Percentiles rank a stretch among this genome's conserved stretches.
phyloP scores from a whole-genome alignment of 2,888 invertebrate genomes.

The Torymus texanus region DNA sequence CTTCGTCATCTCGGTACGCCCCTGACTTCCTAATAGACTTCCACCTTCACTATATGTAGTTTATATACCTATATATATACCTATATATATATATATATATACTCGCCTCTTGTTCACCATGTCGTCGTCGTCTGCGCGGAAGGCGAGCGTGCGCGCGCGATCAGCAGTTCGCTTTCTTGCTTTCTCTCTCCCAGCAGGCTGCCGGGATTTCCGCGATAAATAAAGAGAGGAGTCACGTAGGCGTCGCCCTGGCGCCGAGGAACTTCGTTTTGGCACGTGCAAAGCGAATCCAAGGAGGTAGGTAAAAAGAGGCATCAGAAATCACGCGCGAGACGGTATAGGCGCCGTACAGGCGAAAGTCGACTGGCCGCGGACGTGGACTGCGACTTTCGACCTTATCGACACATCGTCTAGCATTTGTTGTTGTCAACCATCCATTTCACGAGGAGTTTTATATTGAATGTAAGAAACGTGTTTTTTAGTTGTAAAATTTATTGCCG shows the following conservation, averaged over 20 bases:
- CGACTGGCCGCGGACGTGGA: constrained; percentile 58
- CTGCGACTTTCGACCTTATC: constrained; percentile 67
- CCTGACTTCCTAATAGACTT: not conserved
- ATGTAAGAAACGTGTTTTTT: not conserved
- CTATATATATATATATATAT: no score
- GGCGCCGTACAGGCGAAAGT: constrained; percentile 63
- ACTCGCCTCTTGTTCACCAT: no score
- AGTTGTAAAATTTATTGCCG: no score
- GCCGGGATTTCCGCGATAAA: not conserved
- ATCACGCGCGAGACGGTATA: constrained; percentile 21
- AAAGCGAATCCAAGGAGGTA: not conserved
- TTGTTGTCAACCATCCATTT: not conserved
- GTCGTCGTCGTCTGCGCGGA: no score
- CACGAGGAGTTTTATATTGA: not conserved
- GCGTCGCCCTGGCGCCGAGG: not conserved
- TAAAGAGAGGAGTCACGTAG: not conserved
- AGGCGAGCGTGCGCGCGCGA: not conserved
- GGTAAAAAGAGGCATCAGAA: not conserved
- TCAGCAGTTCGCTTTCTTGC: constrained; percentile 7
- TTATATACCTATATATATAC: no score
- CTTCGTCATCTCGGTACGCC: not conserved
- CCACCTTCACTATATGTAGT: not conserved
- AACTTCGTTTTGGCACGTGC: not conserved
- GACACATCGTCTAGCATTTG: not conserved
- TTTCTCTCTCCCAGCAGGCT: not conserved